These are phyloP conservation scores for Plebejus argus DNA, from an alignment of 2,888 invertebrate genomes.

Conservation along the genomic window DNA sequence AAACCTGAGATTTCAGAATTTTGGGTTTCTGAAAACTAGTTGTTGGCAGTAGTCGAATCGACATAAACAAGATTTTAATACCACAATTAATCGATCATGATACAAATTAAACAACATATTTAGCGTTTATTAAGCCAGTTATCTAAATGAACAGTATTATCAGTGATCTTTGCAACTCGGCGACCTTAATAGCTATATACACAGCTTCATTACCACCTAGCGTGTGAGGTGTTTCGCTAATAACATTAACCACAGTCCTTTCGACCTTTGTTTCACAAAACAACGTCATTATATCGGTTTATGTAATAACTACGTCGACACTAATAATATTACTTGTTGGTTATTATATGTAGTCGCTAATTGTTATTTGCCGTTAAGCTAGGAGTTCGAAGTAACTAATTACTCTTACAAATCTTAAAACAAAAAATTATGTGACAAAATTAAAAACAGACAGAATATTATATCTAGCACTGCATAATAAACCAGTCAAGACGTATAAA, in stretches of 20 bases:
- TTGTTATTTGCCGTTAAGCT: no score
- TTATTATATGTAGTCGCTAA: no score
- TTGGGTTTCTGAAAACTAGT: no score
- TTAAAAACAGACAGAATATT: background rate
- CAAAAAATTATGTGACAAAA: background rate
- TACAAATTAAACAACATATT: constrained; percentile 10
- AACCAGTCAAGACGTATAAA: background rate
- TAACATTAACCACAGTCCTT: constrained; percentile 10
- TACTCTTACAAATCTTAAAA: background rate
- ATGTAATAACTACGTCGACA: background rate
- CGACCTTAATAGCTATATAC: constrained; percentile 29
- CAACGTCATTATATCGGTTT: constrained; percentile 4
- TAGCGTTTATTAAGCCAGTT: constrained; percentile 2
- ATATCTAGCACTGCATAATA: background rate
- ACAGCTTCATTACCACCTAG: constrained; percentile 30
- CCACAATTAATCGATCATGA: background rate
- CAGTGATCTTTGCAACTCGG: constrained; percentile 27
- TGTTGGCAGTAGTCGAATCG: background rate
- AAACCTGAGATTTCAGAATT: no score
- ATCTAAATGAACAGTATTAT: constrained; percentile 24
- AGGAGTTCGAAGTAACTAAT: background rate
- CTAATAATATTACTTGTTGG: background rate
- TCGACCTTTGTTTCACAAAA: constrained; percentile 9
- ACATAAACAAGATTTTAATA: background rate
- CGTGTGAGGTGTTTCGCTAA: background rate